Conservation (phyloP, 2,113 vertebrate species). For the Syngnathus floridae region DNA sequence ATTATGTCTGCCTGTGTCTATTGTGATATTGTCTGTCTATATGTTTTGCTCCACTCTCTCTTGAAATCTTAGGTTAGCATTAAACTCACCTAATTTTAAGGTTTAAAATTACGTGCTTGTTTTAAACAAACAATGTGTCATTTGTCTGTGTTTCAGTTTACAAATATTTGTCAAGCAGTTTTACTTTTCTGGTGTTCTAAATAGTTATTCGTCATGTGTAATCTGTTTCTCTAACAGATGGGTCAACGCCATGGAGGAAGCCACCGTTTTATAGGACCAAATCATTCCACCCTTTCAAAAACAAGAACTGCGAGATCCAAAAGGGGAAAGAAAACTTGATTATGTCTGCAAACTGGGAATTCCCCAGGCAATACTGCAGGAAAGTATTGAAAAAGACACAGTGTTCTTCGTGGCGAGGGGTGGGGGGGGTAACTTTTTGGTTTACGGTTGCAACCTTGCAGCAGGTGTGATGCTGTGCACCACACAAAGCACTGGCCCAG, state of each 20-base stretch:
- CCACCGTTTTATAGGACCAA: conserved; percentile 87
- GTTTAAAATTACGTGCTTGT: not conserved
- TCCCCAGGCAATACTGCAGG: conserved; percentile 16
- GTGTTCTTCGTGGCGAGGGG: conserved; percentile 29
- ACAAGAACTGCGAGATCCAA: conserved; percentile 28
- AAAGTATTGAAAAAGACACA: conserved; percentile 22
- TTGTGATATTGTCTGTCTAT: not conserved
- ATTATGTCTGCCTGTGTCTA: not conserved
- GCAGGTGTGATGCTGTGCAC: conserved; percentile 53
- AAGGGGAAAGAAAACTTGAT: conserved; percentile 13
- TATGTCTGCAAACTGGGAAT: conserved; percentile 24
- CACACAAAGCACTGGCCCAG: conserved; percentile 38
- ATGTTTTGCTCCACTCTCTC: not conserved
- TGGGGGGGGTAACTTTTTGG: conserved; percentile 36
- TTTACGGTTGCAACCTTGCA: conserved; percentile 48
- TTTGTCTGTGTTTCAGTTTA: not conserved
- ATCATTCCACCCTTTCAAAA: not conserved
- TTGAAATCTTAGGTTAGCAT: not conserved
- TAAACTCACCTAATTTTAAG: not conserved
- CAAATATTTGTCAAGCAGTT: too few relatives aligned
- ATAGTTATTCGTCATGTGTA: conserved; percentile 6
- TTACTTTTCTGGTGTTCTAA: not conserved
- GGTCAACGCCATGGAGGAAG: conserved; percentile 92
- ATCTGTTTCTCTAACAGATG: conserved; percentile 71
- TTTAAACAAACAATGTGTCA: too few relatives aligned